A percentile compares a stretch with the other conserved stretches of the same genome.
Evolutionary conservation across 2,797 vertebrate genomes (phyloP).

Genomic region (Notamacropus eugenii): DNA sequence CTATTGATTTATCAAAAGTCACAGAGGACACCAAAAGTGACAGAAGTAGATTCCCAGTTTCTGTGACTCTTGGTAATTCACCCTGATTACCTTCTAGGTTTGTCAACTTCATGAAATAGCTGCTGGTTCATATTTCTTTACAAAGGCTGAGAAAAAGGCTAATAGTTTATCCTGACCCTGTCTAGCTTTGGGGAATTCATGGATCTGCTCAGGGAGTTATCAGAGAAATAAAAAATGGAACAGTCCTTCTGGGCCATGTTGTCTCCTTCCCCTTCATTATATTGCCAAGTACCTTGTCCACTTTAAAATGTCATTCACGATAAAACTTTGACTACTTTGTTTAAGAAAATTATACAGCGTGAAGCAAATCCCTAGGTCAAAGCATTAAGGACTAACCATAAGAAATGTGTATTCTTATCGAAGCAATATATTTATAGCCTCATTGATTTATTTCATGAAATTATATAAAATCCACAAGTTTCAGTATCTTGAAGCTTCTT

Average conservation of each 20-base stretch:
- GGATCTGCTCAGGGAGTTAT: not conserved
- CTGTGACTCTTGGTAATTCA: not conserved
- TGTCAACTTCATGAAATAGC: not conserved
- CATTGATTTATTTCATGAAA: not conserved
- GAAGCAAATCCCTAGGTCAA: not conserved
- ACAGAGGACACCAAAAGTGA: not conserved
- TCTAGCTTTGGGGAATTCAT: not conserved
- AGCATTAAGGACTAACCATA: not conserved
- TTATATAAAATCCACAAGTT: not conserved
- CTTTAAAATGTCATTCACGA: not conserved
- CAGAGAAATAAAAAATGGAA: not conserved
- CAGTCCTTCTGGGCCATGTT: not conserved
- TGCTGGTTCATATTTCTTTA: not conserved
- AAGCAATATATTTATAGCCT: not conserved
- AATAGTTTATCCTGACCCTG: not conserved
- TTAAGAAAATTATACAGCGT: conserved; percentile 7
- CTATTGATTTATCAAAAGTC: not conserved
- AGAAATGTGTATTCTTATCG: conserved; percentile 1
- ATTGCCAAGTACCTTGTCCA: not conserved
- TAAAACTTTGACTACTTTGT: not conserved
- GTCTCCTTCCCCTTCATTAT: conserved; percentile 41
- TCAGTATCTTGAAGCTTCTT: not conserved
- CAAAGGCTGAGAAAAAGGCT: not conserved
- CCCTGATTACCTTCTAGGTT: not conserved
- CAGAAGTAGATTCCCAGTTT: not conserved